Evolutionary conservation across 2,113 vertebrate genomes (phyloP).

Genomic region (Nesoenas mayeri): DNA sequence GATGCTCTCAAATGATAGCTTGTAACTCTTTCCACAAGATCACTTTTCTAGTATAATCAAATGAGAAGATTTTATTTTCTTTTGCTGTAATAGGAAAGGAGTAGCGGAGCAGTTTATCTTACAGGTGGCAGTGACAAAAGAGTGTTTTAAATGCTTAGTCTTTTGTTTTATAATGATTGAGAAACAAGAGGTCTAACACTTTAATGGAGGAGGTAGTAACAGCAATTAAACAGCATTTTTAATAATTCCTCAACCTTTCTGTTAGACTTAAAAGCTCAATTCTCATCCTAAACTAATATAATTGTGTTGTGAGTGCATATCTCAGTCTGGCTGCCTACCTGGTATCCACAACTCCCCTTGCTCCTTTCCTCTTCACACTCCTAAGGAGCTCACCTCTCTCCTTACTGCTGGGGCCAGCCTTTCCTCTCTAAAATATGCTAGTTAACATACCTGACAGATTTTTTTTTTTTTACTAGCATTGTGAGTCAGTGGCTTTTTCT

Average conservation of each 20-base stretch:
- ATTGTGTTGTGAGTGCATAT: neutral
- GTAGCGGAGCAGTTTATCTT: neutral
- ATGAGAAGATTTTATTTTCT: slow-evolving; percentile 8
- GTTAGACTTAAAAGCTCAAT: neutral
- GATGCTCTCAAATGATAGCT: neutral
- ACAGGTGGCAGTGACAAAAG: neutral
- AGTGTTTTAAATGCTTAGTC: slow-evolving; percentile 1
- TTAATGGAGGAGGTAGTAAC: neutral
- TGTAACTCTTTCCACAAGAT: neutral
- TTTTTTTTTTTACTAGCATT: neutral
- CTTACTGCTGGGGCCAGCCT: neutral
- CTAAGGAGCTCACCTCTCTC: neutral
- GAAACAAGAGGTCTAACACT: neutral
- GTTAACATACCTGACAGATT: neutral
- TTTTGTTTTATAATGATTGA: slow-evolving; percentile 42
- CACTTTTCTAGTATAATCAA: neutral
- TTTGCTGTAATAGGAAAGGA: neutral
- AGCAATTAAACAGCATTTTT: slow-evolving; percentile 45
- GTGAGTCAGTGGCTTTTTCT: neutral
- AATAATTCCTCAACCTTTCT: slow-evolving; percentile 21
- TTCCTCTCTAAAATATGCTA: neutral
- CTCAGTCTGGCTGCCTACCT: neutral
- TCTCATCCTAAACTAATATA: neutral
- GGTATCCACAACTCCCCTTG: neutral
- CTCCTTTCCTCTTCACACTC: neutral